Conservation (phyloP, 2,888 invertebrate species). For the Desoria tigrina region DNA sequence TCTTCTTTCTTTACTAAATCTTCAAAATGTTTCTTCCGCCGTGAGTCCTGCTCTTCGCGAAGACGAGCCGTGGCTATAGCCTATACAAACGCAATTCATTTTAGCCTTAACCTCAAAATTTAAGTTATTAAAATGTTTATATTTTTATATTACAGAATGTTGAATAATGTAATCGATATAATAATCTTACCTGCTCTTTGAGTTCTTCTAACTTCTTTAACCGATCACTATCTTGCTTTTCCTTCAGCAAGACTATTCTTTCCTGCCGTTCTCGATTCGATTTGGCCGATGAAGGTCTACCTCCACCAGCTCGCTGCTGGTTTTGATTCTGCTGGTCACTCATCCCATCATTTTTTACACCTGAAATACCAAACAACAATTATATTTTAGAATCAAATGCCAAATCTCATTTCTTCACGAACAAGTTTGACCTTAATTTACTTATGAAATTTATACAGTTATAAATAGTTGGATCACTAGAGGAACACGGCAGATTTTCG, state of each 20-base stretch:
- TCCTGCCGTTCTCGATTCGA: slow-evolving; percentile 56
- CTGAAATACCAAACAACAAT: slow-evolving; percentile 30
- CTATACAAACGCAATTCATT: slow-evolving; percentile 8
- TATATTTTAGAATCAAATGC: background rate
- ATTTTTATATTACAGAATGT: no score
- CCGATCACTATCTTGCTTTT: slow-evolving; percentile 85
- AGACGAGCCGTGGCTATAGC: slow-evolving; percentile 35
- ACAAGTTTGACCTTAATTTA: background rate
- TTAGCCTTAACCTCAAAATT: slow-evolving; percentile 8
- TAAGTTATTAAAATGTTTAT: slow-evolving; percentile 13
- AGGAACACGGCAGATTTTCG: slow-evolving; percentile 41
- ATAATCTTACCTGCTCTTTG: slow-evolving; percentile 66
- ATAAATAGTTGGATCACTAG: slow-evolving; percentile 11
- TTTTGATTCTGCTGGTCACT: slow-evolving; percentile 26
- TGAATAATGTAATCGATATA: no score
- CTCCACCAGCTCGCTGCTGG: slow-evolving; percentile 16
- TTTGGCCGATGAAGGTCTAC: slow-evolving; percentile 43
- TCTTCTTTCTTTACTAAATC: slow-evolving; percentile 49
- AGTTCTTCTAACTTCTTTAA: slow-evolving; percentile 85
- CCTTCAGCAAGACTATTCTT: slow-evolving; percentile 63
- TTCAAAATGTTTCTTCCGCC: slow-evolving; percentile 51
- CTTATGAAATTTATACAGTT: background rate
- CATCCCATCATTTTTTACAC: slow-evolving; percentile 52
- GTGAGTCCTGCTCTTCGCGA: slow-evolving; percentile 52
- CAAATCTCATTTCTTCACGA: background rate